Evolutionary conservation across 2,113 vertebrate genomes (phyloP).

Genomic region (Poeciliopsis prolifica): DNA sequence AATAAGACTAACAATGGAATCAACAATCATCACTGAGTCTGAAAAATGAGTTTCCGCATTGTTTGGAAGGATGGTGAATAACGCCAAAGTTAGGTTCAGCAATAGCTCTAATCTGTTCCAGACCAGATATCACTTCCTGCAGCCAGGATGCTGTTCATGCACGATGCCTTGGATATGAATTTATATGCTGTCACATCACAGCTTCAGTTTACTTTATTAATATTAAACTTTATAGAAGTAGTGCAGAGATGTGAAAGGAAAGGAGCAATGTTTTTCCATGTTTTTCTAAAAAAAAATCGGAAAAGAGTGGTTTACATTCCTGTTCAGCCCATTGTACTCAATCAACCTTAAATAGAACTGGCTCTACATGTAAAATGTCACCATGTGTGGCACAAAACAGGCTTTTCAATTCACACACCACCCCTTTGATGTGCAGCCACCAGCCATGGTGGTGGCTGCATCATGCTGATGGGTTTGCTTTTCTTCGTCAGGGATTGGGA

Average conservation of each 20-base stretch:
- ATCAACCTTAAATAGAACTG: neutral
- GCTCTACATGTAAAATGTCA: too few relatives aligned
- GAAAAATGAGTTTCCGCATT: neutral
- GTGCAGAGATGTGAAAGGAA: neutral
- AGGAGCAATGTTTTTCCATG: neutral
- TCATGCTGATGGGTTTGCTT: neutral
- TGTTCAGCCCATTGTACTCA: neutral
- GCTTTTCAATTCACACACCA: too few relatives aligned
- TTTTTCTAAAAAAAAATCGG: neutral
- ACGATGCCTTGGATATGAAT: neutral
- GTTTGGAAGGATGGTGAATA: neutral
- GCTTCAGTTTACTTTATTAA: too few relatives aligned
- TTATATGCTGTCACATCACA: neutral
- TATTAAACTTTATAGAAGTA: neutral
- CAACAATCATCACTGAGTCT: neutral
- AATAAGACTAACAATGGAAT: neutral
- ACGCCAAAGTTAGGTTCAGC: neutral
- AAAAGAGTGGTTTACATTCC: neutral
- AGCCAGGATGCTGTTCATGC: neutral
- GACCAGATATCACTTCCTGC: neutral
- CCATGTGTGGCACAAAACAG: neutral
- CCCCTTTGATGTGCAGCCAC: too few relatives aligned
- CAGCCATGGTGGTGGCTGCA: neutral
- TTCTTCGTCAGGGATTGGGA: neutral
- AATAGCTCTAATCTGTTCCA: neutral